phyloP scores from a whole-genome alignment of 2,888 invertebrate genomes.

The Pandemis cinnamomeana region DNA sequence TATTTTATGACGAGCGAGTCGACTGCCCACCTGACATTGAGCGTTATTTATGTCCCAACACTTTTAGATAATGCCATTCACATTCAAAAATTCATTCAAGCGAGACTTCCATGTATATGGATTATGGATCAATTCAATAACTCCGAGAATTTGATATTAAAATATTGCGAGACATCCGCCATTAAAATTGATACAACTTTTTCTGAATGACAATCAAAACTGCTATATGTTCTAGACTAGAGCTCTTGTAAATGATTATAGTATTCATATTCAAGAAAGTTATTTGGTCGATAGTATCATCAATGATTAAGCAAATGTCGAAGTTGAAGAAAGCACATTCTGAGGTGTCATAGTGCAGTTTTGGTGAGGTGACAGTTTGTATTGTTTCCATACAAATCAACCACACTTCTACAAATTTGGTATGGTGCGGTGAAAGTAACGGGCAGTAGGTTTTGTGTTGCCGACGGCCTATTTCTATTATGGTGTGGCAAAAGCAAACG shows the following conservation, averaged over 20 bases:
- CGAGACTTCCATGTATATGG: constrained; percentile 30
- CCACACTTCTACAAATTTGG: constrained; percentile 50
- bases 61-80: constrained; percentile 35
- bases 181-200: constrained; percentile 26
- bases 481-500: constrained; percentile 22
- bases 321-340: neutral
- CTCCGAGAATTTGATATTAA: constrained; percentile 34
- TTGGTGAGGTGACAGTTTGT: constrained; percentile 12
- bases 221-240: neutral
- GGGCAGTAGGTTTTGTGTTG: constrained; percentile 44
- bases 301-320: too few species aligned
- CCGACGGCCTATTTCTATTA: constrained; percentile 48
- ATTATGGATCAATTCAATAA: constrained; percentile 37
- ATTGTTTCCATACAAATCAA: constrained; percentile 43
- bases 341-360: neutral
- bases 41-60: constrained; percentile 30
- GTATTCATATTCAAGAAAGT: neutral
- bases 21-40: constrained; percentile 25
- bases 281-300: too few species aligned
- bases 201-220: constrained; percentile 13
- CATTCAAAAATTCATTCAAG: constrained; percentile 22
- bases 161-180: constrained; percentile 35
- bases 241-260: neutral
- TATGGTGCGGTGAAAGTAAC: constrained; percentile 55
- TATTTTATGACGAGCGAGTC: constrained; percentile 2